Conservation (phyloP, 53 echinoderm and acorn worm genomes). For the Glandiceps talaboti region DNA sequence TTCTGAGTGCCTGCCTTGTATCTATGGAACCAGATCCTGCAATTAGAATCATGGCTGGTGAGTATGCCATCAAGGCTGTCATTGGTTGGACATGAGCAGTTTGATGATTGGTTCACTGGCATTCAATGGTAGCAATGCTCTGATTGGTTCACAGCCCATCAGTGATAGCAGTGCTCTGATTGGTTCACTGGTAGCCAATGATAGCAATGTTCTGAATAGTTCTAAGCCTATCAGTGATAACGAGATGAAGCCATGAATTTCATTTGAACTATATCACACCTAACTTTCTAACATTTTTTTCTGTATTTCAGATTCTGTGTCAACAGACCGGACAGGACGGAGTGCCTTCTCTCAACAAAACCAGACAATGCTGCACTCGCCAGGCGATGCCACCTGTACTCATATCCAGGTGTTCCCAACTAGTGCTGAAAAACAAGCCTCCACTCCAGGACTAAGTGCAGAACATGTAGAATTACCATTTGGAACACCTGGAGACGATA, state of each 20-base stretch:
- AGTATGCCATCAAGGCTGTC: constrained; percentile 1
- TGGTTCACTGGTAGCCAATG: too few species aligned
- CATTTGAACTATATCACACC: too few species aligned
- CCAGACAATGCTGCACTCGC: constrained; percentile 78
- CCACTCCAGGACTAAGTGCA: neutral
- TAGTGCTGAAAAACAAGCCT: constrained; percentile 79
- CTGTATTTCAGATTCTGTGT: constrained; percentile 60
- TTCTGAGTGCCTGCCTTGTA: constrained; percentile 89
- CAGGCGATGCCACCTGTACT: constrained; percentile 86
- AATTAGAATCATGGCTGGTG: constrained; percentile 78
- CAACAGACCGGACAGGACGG: constrained; percentile 82
- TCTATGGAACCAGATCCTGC: constrained; percentile 84
- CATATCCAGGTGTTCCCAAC: constrained; percentile 97
- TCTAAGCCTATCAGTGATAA: too few species aligned
- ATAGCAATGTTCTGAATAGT: too few species aligned
- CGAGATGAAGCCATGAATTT: too few species aligned
- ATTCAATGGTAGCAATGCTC: too few species aligned
- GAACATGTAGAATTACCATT: neutral
- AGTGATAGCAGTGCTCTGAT: too few species aligned
- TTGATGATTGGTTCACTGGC: too few species aligned
- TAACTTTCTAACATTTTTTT: too few species aligned
- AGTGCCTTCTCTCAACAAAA: constrained; percentile 80
- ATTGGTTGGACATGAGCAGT: too few species aligned
- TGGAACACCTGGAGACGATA: neutral
- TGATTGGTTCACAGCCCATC: too few species aligned